Evolutionary conservation across 2,113 vertebrate genomes (phyloP).

Genomic region (Orthonyx spaldingii): DNA sequence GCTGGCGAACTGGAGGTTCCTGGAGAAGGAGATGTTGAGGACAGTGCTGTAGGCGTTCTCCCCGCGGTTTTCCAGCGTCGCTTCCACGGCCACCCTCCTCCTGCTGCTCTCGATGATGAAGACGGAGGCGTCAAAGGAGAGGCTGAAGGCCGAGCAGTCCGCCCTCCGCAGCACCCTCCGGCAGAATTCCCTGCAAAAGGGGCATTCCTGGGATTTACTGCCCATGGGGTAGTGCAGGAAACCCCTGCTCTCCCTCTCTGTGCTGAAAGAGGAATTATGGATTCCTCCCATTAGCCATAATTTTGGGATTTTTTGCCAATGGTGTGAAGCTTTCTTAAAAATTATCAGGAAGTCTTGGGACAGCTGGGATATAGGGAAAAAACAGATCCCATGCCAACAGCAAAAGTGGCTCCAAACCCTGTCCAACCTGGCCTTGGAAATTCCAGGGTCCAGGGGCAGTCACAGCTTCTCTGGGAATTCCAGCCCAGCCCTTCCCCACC

Average conservation of each 20-base stretch:
- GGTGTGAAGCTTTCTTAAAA: fast-evolving
- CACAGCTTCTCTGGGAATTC: not conserved
- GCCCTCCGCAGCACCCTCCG: conserved; percentile 66
- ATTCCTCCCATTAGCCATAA: fast-evolving
- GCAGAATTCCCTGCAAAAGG: conserved; percentile 82
- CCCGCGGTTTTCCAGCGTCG: conserved; percentile 84
- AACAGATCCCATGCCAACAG: fast-evolving
- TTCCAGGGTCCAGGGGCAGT: not conserved
- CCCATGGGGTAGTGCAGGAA: fast-evolving
- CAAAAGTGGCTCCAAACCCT: not conserved
- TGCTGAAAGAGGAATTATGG: fast-evolving
- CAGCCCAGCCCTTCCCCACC: fast-evolving
- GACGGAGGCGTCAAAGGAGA: conserved; percentile 72
- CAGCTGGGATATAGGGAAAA: not conserved
- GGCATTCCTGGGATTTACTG: fast-evolving
- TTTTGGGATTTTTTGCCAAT: not conserved
- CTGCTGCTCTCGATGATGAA: conserved; percentile 81
- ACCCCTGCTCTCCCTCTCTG: not conserved
- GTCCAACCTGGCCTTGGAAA: not conserved
- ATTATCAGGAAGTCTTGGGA: not conserved
- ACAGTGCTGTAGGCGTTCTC: conserved; percentile 88
- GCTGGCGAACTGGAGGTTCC: conserved; percentile 89
- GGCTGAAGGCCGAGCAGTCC: conserved; percentile 67
- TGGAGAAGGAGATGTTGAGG: conserved; percentile 87
- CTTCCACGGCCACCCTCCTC: conserved; percentile 85